Percentiles rank a stretch among this genome's conserved stretches.
Conservation (phyloP, 2,797 vertebrate genomes). For the Hybognathus amarus region DNA sequence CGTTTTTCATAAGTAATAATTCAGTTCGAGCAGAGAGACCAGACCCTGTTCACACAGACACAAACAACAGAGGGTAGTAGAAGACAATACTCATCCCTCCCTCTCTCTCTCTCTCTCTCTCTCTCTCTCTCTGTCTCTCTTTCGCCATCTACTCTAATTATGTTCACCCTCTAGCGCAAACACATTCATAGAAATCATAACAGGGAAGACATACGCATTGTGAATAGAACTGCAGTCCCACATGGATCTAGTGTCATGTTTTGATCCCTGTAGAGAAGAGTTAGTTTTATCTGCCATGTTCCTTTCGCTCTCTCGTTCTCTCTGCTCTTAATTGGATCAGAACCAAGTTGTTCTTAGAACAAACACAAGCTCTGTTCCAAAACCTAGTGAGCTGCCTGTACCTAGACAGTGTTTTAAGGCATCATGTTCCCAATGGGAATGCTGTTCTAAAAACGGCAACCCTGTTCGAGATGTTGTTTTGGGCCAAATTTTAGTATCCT, state of each 20-base stretch:
- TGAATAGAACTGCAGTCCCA: conserved; percentile 31
- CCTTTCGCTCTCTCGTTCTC: conserved; percentile 17
- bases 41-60: conserved; percentile 49
- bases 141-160: conserved; percentile 53
- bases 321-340: conserved; percentile 55
- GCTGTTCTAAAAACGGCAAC: not conserved
- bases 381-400: conserved; percentile 6
- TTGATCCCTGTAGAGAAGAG: conserved; percentile 22
- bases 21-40: conserved; percentile 29
- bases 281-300: conserved; percentile 37
- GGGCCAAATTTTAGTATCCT: not conserved
- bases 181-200: conserved; percentile 45
- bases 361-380: conserved; percentile 42
- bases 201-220: conserved; percentile 39
- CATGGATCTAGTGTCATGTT: conserved; percentile 42
- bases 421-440: conserved; percentile 8
- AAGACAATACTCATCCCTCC: conserved; percentile 8
- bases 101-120: conserved; percentile 20
- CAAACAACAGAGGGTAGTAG: conserved; percentile 46
- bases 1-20: conserved; percentile 38
- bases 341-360: conserved; percentile 63
- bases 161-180: conserved; percentile 43
- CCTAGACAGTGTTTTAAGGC: not conserved
- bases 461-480: not conserved
- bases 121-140: not conserved